phyloP scores from a whole-genome alignment of 2,113 vertebrate species.

The Anguilla rostrata region DNA sequence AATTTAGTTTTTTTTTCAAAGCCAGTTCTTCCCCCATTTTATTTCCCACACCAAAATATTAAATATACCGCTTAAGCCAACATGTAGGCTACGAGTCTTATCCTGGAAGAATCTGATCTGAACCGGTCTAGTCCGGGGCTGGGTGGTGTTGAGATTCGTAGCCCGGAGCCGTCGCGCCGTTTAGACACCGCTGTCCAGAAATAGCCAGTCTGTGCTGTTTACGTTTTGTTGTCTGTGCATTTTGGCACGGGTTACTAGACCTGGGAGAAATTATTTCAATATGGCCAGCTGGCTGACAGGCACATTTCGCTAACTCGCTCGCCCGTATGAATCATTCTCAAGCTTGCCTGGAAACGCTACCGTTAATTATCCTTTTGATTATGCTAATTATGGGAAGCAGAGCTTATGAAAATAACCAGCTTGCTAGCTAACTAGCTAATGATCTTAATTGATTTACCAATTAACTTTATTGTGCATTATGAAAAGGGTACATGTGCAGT shows the following conservation, averaged over 20 bases:
- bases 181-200: background rate
- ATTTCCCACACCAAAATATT: conserved; percentile 9
- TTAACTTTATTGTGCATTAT: background rate
- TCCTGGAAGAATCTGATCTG: conserved; percentile 21
- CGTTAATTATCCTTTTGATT: background rate
- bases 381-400: background rate
- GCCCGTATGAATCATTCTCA: background rate
- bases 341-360: background rate
- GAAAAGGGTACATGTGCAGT: too few species aligned
- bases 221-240: background rate
- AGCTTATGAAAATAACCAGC: background rate
- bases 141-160: conserved; percentile 7
- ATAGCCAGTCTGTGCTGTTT: background rate
- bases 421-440: background rate
- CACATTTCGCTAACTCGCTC: background rate
- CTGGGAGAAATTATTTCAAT: background rate
- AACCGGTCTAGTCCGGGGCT: conserved; percentile 48
- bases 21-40: conserved; percentile 35
- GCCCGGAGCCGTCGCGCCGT: background rate
- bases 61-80: background rate
- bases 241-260: background rate
- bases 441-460: background rate
- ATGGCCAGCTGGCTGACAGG: background rate
- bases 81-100: background rate
- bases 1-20: conserved; percentile 39